Evolutionary conservation across 30 jellyfish, hydroid and myxozoan genomes (phyloP).

Genomic region (Clytia hemisphaerica): DNA sequence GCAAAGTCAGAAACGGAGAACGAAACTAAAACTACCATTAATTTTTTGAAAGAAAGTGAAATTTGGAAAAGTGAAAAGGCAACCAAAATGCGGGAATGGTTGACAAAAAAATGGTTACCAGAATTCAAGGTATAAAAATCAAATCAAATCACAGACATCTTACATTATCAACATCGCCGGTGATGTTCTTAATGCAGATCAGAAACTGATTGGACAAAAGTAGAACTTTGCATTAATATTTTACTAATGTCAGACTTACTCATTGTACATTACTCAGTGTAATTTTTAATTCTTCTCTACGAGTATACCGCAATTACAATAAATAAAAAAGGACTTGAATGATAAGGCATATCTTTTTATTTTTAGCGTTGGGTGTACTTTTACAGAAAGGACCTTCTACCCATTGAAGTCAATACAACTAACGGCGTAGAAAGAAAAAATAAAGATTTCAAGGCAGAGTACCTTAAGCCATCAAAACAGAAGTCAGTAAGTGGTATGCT

Average conservation of each 20-base stretch:
- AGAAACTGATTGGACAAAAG: too few species aligned
- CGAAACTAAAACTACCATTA: neutral
- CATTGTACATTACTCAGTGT: too few species aligned
- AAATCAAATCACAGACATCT: too few species aligned
- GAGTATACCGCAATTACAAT: too few species aligned
- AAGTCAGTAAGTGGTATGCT: slow-evolving; percentile 16
- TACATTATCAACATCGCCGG: too few species aligned
- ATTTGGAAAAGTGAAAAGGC: slow-evolving; percentile 7
- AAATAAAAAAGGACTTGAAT: too few species aligned
- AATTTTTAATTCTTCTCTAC: too few species aligned
- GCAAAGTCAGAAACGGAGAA: slow-evolving; percentile 9
- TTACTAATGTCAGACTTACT: too few species aligned
- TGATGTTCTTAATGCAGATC: too few species aligned
- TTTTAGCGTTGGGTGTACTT: slow-evolving; percentile 12
- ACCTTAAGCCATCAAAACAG: slow-evolving; percentile 1
- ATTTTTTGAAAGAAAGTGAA: neutral
- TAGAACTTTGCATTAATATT: too few species aligned
- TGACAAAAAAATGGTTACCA: slow-evolving; percentile 16
- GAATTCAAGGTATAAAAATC: slow-evolving; percentile 5
- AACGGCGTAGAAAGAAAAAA: slow-evolving; percentile 25
- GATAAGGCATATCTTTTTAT: too few species aligned
- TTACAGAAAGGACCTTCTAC: slow-evolving; percentile 11
- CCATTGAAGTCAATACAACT: slow-evolving; percentile 8
- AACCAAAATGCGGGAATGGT: slow-evolving; percentile 14
- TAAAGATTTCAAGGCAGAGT: slow-evolving; percentile 12